These are phyloP conservation scores for Hirtodrosophila confusa DNA, from an alignment of 2,888 invertebrate species.

Conservation along the genomic window DNA sequence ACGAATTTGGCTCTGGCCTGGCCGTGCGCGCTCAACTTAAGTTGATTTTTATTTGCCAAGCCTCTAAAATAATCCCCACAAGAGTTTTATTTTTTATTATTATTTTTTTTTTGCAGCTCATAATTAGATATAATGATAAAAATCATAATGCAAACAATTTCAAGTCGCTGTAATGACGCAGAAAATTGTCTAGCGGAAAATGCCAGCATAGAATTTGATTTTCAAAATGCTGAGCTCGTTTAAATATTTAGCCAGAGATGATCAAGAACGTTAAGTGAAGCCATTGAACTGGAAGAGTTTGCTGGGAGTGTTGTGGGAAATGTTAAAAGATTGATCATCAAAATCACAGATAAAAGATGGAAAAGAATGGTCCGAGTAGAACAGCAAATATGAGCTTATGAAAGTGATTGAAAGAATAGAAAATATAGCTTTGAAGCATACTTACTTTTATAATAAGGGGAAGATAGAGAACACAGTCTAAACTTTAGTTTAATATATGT, in stretches of 20 bases:
- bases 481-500: too few relatives aligned
- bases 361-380: too few relatives aligned
- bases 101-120: constrained; percentile 29
- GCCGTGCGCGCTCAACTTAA: constrained; percentile 31
- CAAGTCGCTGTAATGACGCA: constrained; percentile 51
- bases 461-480: too few relatives aligned
- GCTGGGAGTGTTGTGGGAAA: constrained; percentile 13
- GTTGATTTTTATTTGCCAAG: constrained; percentile 62
- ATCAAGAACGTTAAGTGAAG: constrained; percentile 24
- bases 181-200: constrained; percentile 64
- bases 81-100: too few relatives aligned
- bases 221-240: constrained; percentile 37
- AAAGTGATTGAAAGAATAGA: too few relatives aligned
- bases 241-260: constrained; percentile 38
- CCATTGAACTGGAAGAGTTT: constrained; percentile 42
- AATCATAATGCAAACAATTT: constrained; percentile 74
- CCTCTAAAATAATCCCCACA: constrained; percentile 43
- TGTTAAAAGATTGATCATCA: not conserved
- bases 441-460: too few relatives aligned
- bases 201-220: constrained; percentile 28
- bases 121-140: constrained; percentile 79
- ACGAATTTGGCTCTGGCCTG: constrained; percentile 30
- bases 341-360: too few relatives aligned
- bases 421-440: too few relatives aligned
- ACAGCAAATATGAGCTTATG: too few relatives aligned